A percentile compares a stretch with the other conserved stretches of the same genome.
phyloP scores from a whole-genome alignment of 2,888 invertebrate species.

The Lampropteryx suffumata region DNA sequence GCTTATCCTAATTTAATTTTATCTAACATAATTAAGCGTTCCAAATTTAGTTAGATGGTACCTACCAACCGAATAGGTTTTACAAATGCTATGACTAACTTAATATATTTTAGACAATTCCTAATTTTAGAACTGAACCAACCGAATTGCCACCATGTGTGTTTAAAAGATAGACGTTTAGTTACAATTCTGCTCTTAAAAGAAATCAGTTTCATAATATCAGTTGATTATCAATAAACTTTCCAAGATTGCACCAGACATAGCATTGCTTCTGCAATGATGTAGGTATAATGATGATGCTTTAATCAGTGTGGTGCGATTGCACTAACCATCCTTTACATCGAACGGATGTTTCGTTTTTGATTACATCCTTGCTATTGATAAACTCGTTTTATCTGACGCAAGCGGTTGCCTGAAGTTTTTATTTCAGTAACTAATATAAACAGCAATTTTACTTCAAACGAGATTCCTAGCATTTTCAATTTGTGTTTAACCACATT shows the following conservation, averaged over 20 bases:
- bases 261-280: not conserved
- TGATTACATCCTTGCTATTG: constrained; percentile 6
- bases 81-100: no score
- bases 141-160: no score
- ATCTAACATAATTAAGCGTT: no score
- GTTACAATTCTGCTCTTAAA: no score
- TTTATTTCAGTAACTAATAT: no score
- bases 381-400: constrained; percentile 5
- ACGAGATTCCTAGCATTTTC: not conserved
- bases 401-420: not conserved
- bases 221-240: not conserved
- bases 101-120: no score
- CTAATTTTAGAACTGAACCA: no score
- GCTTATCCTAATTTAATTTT: no score
- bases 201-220: no score
- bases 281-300: not conserved
- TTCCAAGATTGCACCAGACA: constrained; percentile 4
- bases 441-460: not conserved
- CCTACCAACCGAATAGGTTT: no score
- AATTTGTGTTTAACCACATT: constrained; percentile 4
- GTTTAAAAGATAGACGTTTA: no score
- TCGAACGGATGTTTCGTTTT: constrained; percentile 10
- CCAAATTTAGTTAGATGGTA: no score
- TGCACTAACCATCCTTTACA: constrained; percentile 7
- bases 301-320: not conserved